phyloP scores from a whole-genome alignment of 2,797 vertebrate genomes.

The Enteromius viviparus region DNA sequence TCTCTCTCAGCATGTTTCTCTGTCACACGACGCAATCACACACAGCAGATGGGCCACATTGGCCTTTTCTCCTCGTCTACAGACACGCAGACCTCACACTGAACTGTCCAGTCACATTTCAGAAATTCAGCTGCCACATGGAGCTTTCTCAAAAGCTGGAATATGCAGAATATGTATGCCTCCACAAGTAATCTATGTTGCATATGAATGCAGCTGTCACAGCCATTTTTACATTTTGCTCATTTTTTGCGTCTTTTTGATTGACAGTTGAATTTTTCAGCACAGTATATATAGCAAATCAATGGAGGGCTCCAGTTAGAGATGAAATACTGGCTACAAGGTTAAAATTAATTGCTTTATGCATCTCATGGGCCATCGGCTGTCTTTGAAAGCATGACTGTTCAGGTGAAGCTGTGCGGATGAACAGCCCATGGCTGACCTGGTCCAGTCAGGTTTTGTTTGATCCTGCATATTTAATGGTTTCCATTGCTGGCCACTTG shows the following conservation, averaged over 20 bases:
- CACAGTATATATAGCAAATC: neutral
- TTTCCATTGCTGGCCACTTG: slow-evolving; percentile 1
- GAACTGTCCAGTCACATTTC: slow-evolving; percentile 37
- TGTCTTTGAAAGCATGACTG: slow-evolving; percentile 29
- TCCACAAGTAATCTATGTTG: neutral
- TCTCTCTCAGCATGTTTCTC: slow-evolving; percentile 22
- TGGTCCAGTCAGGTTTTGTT: slow-evolving; percentile 2
- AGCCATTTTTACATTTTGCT: neutral
- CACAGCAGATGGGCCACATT: slow-evolving; percentile 49
- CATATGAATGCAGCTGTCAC: neutral
- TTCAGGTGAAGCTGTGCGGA: slow-evolving; percentile 10
- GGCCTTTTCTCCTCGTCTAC: slow-evolving; percentile 34
- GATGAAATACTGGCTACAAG: slow-evolving; percentile 13
- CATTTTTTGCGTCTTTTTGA: neutral
- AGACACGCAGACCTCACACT: slow-evolving; percentile 18
- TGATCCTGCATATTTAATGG: slow-evolving; percentile 32
- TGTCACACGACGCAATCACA: slow-evolving; percentile 20
- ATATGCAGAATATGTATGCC: neutral
- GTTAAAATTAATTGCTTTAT: slow-evolving; percentile 38
- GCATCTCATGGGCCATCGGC: slow-evolving; percentile 1
- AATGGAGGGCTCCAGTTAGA: neutral
- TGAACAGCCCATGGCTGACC: neutral
- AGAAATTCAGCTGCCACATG: slow-evolving; percentile 30
- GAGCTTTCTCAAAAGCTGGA: neutral
- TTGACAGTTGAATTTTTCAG: slow-evolving; percentile 22